A percentile compares a stretch with the other conserved stretches of the same genome.
These are phyloP conservation scores for Microcebus tavaratra DNA, from an alignment of 2,113 vertebrate genomes.

Conservation along the genomic window DNA sequence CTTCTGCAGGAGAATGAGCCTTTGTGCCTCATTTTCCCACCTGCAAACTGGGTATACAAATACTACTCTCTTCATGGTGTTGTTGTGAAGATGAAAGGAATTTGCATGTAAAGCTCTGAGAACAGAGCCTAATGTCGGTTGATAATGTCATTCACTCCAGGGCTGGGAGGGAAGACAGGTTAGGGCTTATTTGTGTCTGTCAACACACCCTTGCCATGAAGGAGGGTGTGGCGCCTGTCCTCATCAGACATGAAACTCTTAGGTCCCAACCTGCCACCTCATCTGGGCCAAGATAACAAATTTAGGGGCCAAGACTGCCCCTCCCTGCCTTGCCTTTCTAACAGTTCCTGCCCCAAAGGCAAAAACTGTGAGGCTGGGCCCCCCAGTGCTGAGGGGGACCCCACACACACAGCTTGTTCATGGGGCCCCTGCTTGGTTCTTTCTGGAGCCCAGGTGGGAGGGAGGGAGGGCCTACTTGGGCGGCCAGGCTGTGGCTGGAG, in stretches of 20 bases:
- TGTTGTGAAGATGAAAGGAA: not conserved
- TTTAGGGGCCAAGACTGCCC: not conserved
- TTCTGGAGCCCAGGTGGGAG: not conserved
- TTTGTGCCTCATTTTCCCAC: not conserved
- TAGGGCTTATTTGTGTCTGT: not conserved
- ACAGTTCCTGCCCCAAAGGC: not conserved
- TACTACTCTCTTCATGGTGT: not conserved
- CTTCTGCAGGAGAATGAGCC: not conserved
- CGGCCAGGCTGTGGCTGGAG: not conserved
- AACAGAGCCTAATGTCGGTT: not conserved
- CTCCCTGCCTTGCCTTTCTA: not conserved
- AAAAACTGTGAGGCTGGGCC: not conserved
- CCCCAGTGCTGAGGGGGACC: not conserved
- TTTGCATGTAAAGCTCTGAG: not conserved
- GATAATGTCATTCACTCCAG: not conserved
- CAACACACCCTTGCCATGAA: not conserved
- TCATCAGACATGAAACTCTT: not conserved
- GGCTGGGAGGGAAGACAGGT: not conserved
- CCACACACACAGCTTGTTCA: not conserved
- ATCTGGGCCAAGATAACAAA: not conserved
- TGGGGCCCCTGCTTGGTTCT: not conserved
- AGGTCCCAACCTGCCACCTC: not conserved
- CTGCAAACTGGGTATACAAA: not conserved
- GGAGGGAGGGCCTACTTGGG: not conserved
- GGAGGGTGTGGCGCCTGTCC: rapidly evolving